Conservation (phyloP, 2,797 vertebrate species). For the Oreortyx pictus region DNA sequence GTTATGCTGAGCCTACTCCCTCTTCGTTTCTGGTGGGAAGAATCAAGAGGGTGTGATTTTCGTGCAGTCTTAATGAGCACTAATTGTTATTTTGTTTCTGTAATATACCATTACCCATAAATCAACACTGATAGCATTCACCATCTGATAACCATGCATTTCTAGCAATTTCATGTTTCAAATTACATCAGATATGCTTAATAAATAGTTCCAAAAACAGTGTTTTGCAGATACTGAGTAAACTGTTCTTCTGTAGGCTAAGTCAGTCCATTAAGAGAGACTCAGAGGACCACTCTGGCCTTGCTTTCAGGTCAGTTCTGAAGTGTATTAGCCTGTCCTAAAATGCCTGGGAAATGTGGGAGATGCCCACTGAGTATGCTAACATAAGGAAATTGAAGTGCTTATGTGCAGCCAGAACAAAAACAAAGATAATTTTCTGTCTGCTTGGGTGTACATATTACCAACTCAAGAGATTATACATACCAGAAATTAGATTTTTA, state of each 20-base stretch:
- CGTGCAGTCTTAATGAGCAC: background rate
- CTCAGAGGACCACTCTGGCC: background rate
- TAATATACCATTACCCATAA: background rate
- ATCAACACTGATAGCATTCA: background rate
- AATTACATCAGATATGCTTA: background rate
- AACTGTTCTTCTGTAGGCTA: background rate
- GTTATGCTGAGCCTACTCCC: background rate
- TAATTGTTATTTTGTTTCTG: conserved; percentile 7
- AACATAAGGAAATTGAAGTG: background rate
- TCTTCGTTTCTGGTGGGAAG: background rate
- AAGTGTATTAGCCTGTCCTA: background rate
- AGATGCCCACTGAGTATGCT: background rate
- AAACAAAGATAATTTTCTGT: conserved; percentile 23
- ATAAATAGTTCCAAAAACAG: background rate
- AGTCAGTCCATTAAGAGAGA: background rate
- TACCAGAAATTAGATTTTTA: conserved; percentile 6
- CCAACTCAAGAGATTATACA: conserved; percentile 8
- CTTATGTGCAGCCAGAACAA: background rate
- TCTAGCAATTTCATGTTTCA: background rate
- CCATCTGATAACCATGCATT: background rate
- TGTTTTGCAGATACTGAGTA: background rate
- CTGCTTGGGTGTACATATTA: background rate
- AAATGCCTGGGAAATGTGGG: background rate
- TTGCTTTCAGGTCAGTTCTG: background rate
- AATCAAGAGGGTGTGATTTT: background rate